Evolutionary conservation across 2,888 invertebrate species (phyloP).

Genomic region (Caenorhabditis parvicauda): DNA sequence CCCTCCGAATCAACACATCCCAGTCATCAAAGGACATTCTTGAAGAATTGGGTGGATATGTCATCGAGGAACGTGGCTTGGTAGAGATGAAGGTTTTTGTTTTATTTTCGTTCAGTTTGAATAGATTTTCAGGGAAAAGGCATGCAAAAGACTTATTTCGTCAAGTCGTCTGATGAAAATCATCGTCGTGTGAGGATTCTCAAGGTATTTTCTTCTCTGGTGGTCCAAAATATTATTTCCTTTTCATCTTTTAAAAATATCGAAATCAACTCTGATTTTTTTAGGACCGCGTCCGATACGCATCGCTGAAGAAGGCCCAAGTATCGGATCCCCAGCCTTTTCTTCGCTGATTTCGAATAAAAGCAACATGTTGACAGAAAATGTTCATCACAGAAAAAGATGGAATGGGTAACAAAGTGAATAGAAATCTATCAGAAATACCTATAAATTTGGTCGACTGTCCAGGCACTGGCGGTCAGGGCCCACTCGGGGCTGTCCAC

Average conservation of each 20-base stretch:
- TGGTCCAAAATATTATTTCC: too few species aligned
- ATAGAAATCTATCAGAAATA: too few species aligned
- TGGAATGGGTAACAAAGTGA: too few species aligned
- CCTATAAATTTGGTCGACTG: conserved; percentile 41
- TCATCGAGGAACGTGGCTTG: conserved; percentile 63
- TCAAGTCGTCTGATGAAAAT: conserved; percentile 61
- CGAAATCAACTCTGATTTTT: background rate
- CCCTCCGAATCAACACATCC: conserved; percentile 39
- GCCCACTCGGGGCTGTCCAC: conserved; percentile 31
- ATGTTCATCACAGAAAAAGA: too few species aligned
- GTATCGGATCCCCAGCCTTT: too few species aligned
- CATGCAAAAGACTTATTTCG: conserved; percentile 64
- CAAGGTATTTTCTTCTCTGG: too few species aligned
- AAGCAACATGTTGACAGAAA: too few species aligned
- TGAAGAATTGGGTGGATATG: conserved; percentile 64
- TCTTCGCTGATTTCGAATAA: too few species aligned
- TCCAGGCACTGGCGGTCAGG: conserved; percentile 45
- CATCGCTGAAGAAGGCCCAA: conserved; percentile 23
- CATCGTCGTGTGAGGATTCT: conserved; percentile 43
- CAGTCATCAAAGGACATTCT: conserved; percentile 55
- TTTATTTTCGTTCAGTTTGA: too few species aligned
- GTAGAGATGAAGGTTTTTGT: conserved; percentile 65
- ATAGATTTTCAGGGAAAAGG: conserved; percentile 66
- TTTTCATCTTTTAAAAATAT: too few species aligned
- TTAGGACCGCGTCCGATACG: conserved; percentile 30